phyloP scores from a whole-genome alignment of 2,888 invertebrate genomes.

The Drosophila mimetica region DNA sequence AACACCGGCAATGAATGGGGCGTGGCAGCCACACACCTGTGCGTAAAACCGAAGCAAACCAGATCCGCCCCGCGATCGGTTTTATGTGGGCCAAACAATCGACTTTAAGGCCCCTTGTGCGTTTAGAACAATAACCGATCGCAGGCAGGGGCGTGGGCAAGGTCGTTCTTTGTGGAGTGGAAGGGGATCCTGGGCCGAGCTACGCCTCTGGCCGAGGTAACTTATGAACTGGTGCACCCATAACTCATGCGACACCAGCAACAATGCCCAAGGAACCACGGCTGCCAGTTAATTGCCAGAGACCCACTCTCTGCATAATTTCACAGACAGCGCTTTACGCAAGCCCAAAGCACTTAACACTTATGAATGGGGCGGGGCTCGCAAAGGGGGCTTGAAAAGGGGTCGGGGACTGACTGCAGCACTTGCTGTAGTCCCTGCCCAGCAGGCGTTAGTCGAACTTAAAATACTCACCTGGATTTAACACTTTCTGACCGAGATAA shows the following conservation, averaged over 20 bases:
- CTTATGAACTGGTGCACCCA: conserved; percentile 40
- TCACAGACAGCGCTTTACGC: conserved; percentile 55
- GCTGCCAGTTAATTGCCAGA: conserved; percentile 63
- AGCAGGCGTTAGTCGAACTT: conserved; percentile 38
- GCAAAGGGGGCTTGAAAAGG: neutral
- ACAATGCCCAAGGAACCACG: conserved; percentile 25
- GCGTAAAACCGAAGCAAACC: conserved; percentile 43
- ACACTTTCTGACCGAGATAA: neutral
- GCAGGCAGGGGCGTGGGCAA: conserved; percentile 38
- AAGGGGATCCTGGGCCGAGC: neutral
- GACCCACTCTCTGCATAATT: conserved; percentile 47
- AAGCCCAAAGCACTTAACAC: conserved; percentile 48
- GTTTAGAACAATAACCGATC: conserved; percentile 41
- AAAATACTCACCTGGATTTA: conserved; percentile 52
- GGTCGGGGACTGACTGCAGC: neutral
- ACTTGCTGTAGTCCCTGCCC: conserved; percentile 48
- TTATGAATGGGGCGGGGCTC: conserved; percentile 16
- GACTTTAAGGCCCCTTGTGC: neutral
- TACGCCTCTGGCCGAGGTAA: conserved; percentile 23
- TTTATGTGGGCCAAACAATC: conserved; percentile 64
- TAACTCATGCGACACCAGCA: conserved; percentile 54
- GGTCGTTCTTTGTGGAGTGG: conserved; percentile 19
- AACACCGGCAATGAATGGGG: conserved; percentile 20
- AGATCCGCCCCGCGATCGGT: conserved; percentile 40
- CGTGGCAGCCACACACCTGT: conserved; percentile 41